Percentiles rank a stretch among this genome's conserved stretches.
These are phyloP conservation scores for Diprion similis DNA, from an alignment of 1,140 invertebrate species.

Conservation along the genomic window DNA sequence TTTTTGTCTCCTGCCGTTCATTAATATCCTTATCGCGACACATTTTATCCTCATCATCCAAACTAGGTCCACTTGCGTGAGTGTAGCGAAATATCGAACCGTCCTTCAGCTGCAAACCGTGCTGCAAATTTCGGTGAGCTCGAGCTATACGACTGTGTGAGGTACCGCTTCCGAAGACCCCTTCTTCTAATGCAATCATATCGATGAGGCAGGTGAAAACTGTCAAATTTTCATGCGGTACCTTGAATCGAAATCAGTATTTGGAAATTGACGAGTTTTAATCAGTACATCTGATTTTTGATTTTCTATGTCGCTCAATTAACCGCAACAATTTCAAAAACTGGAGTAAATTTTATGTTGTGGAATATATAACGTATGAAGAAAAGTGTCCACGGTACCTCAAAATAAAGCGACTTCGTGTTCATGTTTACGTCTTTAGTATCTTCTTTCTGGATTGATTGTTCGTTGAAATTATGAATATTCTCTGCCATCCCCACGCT, in stretches of 20 bases:
- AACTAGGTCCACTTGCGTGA: not conserved
- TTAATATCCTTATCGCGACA: too few relatives aligned
- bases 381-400: not conserved
- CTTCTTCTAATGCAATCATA: not conserved
- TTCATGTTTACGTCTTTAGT: not conserved
- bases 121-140: not conserved
- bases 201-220: not conserved
- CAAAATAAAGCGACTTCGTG: not conserved
- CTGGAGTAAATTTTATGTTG: not conserved
- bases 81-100: not conserved
- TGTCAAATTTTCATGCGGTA: not conserved
- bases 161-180: not conserved
- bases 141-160: not conserved
- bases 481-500: too few relatives aligned
- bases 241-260: too few relatives aligned
- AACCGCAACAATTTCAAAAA: not conserved
- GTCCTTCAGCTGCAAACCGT: conserved; percentile 4
- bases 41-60: not conserved
- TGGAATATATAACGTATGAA: not conserved
- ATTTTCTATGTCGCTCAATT: not conserved
- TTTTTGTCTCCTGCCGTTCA: too few relatives aligned
- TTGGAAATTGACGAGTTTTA: too few relatives aligned
- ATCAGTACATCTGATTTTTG: too few relatives aligned
- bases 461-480: too few relatives aligned
- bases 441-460: not conserved